Conservation (phyloP, 2,797 vertebrate species). For the Trematomus bernacchii region DNA sequence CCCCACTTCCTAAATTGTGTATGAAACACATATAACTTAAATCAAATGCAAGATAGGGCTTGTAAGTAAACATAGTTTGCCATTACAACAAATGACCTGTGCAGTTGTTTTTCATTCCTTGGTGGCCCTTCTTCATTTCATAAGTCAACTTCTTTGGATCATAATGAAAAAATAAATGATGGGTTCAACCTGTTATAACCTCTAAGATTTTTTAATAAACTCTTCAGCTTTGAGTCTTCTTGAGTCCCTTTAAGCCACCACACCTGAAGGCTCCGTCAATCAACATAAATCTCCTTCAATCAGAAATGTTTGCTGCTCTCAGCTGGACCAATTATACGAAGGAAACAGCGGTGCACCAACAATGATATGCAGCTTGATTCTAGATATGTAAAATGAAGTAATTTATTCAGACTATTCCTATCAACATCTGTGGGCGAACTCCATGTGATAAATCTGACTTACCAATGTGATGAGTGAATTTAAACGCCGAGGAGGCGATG, state of each 20-base stretch:
- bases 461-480: conserved; percentile 6
- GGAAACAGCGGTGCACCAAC: not conserved
- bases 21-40: not conserved
- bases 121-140: conserved; percentile 20
- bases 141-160: conserved; percentile 41
- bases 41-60: not conserved
- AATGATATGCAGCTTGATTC: not conserved
- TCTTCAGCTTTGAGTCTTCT: conserved; percentile 37
- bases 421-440: not conserved
- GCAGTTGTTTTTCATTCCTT: not conserved
- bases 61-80: not conserved
- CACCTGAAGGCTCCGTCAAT: conserved; percentile 57
- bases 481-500: not conserved
- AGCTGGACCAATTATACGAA: conserved; percentile 3
- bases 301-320: conserved; percentile 31
- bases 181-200: conserved; percentile 13
- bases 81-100: not conserved
- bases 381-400: not conserved
- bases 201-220: conserved; percentile 39
- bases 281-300: conserved; percentile 62
- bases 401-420: not conserved
- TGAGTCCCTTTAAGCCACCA: conserved; percentile 37
- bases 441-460: conserved; percentile 6
- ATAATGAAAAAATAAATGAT: conserved; percentile 31
- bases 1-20: not conserved